phyloP scores from a whole-genome alignment of 2,797 vertebrate species.

The Anableps anableps region DNA sequence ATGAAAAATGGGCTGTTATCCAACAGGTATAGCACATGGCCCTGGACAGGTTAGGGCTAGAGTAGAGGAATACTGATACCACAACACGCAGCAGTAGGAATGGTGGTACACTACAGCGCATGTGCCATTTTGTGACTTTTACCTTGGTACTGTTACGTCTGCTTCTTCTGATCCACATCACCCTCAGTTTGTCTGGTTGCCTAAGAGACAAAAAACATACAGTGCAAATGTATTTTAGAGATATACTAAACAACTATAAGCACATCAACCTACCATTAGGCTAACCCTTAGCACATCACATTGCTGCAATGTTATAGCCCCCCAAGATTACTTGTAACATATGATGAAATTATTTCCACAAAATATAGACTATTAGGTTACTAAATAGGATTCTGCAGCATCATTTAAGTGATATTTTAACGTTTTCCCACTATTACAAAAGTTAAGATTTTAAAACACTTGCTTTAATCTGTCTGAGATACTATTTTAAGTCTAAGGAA shows the following conservation, averaged over 20 bases:
- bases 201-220: slow-evolving; percentile 64
- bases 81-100: not conserved
- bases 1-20: not conserved
- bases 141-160: slow-evolving; percentile 90
- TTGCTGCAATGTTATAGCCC: not conserved
- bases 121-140: not conserved
- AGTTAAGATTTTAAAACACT: no score
- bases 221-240: not conserved
- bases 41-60: not conserved
- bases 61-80: not conserved
- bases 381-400: not conserved
- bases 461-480: no score
- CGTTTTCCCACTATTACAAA: not conserved
- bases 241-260: not conserved
- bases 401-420: not conserved
- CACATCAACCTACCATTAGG: not conserved
- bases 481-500: no score
- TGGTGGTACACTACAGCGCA: not conserved
- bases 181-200: slow-evolving; percentile 91
- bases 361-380: not conserved
- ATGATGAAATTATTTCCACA: not conserved
- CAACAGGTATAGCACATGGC: not conserved
- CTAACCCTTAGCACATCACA: not conserved
- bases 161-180: slow-evolving; percentile 90
- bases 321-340: not conserved